phyloP scores from a whole-genome alignment of 2,888 invertebrate genomes.

The Coelinius sp. region DNA sequence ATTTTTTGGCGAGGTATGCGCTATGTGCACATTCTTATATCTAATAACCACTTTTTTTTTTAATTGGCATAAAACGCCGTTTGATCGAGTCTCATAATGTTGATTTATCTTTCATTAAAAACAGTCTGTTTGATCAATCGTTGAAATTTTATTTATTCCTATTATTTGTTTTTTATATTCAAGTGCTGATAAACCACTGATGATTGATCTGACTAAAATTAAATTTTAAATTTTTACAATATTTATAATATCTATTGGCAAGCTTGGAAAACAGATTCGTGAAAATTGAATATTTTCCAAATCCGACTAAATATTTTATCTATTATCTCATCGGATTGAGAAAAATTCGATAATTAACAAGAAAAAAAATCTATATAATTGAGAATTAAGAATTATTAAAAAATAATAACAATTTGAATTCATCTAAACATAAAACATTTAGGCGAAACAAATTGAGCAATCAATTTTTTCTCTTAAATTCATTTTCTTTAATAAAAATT shows the following conservation, averaged over 20 bases:
- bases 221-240: conserved; percentile 29
- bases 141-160: conserved; percentile 22
- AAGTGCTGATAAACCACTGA: conserved; percentile 5
- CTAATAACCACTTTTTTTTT: conserved; percentile 15
- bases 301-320: conserved; percentile 49
- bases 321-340: conserved; percentile 54
- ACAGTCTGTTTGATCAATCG: conserved; percentile 32
- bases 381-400: conserved; percentile 42
- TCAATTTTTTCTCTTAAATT: background rate
- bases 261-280: conserved; percentile 57
- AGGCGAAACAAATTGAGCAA: conserved; percentile 66
- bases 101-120: background rate
- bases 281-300: conserved; percentile 54
- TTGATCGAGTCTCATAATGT: conserved; percentile 28
- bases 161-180: background rate
- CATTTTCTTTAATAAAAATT: conserved; percentile 9
- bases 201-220: conserved; percentile 25
- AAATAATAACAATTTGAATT: conserved; percentile 60
- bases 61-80: conserved; percentile 21
- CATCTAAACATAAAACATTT: conserved; percentile 68
- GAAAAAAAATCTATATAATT: conserved; percentile 31
- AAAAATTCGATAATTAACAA: conserved; percentile 54
- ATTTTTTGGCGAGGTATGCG: background rate
- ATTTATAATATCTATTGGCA: conserved; percentile 57
- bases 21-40: background rate